A percentile compares a stretch with the other conserved stretches of the same genome.
phyloP scores from a whole-genome alignment of 2,797 vertebrate species.

The Lagocephalus sceleratus region DNA sequence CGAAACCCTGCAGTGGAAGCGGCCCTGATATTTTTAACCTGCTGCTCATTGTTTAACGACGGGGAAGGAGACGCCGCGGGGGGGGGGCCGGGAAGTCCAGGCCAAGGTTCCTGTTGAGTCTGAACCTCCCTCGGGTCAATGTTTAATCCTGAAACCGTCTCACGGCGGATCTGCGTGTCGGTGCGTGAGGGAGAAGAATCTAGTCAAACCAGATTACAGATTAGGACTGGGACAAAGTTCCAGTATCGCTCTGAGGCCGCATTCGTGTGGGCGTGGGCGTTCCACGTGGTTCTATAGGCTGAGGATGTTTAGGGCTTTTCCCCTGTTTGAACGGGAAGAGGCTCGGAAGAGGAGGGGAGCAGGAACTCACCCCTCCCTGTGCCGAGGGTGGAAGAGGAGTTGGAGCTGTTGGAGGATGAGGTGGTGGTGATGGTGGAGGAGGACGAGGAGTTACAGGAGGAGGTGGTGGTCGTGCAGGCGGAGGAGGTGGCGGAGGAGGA shows the following conservation, averaged over 20 bases:
- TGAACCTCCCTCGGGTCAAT: slow-evolving; percentile 38
- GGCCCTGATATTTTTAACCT: slow-evolving; percentile 25
- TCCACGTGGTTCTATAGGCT: rapidly evolving
- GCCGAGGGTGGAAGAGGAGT: slow-evolving; percentile 25
- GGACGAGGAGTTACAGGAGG: slow-evolving; percentile 34
- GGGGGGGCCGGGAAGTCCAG: slow-evolving; percentile 33
- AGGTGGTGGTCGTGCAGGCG: slow-evolving; percentile 33
- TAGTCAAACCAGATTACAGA: slow-evolving; percentile 7
- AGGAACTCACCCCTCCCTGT: slow-evolving; percentile 78
- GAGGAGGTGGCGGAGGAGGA: slow-evolving; percentile 45
- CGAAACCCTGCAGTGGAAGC: neutral
- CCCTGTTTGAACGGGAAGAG: slow-evolving; percentile 49
- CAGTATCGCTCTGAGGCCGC: neutral
- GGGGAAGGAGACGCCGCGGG: slow-evolving; percentile 18
- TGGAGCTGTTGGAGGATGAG: slow-evolving; percentile 27
- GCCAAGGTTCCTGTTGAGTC: slow-evolving; percentile 45
- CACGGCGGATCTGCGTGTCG: slow-evolving; percentile 7
- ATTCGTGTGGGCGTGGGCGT: neutral
- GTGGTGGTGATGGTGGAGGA: slow-evolving; percentile 31
- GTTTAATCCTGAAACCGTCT: slow-evolving; percentile 31
- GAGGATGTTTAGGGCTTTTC: slow-evolving; percentile 48
- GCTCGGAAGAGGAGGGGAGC: slow-evolving; percentile 20
- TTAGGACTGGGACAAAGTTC: neutral
- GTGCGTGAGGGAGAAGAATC: neutral
- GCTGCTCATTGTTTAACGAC: slow-evolving; percentile 15